Conservation (phyloP, 2,888 invertebrate genomes). For the Drosophila bunnanda region DNA sequence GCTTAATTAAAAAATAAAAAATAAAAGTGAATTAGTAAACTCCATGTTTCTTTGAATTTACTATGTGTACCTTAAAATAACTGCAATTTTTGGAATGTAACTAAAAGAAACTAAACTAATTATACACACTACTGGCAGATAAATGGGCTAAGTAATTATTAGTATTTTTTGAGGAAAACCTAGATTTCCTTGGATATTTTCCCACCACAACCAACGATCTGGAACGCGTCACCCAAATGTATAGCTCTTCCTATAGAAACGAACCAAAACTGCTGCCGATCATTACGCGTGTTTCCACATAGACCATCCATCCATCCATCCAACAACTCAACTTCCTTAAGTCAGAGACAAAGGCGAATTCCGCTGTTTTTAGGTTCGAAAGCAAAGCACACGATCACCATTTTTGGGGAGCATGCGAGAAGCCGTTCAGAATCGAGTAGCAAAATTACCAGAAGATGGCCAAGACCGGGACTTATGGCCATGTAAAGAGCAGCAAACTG, state of each 20-base stretch:
- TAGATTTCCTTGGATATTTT: not conserved
- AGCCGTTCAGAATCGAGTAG: conserved; percentile 45
- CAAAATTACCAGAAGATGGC: conserved; percentile 33
- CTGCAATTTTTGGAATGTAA: too few relatives aligned
- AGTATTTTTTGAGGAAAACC: not conserved
- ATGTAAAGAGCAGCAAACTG: conserved; percentile 43
- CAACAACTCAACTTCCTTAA: conserved; percentile 28
- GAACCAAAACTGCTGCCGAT: conserved; percentile 12
- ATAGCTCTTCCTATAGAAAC: conserved; percentile 1
- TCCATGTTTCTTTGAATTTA: not conserved
- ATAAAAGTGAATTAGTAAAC: not conserved
- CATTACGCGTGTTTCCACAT: conserved; percentile 20
- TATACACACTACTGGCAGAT: not conserved
- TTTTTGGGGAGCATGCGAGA: conserved; percentile 59
- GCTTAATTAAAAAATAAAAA: not conserved
- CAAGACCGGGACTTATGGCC: conserved; percentile 55
- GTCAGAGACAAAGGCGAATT: conserved; percentile 50
- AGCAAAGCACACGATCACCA: conserved; percentile 46
- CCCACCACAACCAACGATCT: conserved; percentile 11
- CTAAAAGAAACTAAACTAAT: not conserved
- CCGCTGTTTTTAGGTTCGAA: conserved; percentile 46
- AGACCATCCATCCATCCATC: conserved; percentile 10
- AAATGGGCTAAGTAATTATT: too few relatives aligned
- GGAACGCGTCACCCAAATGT: conserved; percentile 3
- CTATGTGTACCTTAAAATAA: not conserved